Evolutionary conservation across 2,888 invertebrate genomes (phyloP), one percentile per base, ranked within the genome.

Genomic region (Cremastinae sp.): DNA sequence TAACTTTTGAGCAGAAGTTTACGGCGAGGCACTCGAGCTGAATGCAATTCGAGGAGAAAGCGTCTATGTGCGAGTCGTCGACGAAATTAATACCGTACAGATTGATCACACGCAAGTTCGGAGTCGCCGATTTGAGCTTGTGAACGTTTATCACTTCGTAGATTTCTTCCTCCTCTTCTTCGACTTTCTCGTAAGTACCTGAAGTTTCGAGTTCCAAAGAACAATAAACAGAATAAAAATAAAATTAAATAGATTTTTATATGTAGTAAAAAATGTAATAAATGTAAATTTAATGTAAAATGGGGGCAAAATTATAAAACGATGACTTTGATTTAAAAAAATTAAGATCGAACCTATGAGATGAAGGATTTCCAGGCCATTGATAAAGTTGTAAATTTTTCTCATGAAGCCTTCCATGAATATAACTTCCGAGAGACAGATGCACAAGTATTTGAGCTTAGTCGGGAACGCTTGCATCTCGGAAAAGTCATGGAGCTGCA

Each of bases 341-440:
- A 45, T 20, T 0, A 2, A 66, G 14, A 70, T 79, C 84, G 79
- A 84, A 96, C 97, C 99, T 86, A 99, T 97, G 68, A 99, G 93
- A 91, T 99, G 99, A 65, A 99, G 92, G 68, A 98, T 96, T 91
- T 99, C 98, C 72, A 99, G 91, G 2, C 99, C 99, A 82, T 99
- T 99, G 86, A 99, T 98, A 87, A 99, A 99, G 90, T 99, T 99
- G 91, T 99, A 99, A 79, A 99, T 99, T 91, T 99, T 98, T 81
- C 99, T 91, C 97, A 99, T 98, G 90, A 99, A 99, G 10, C 99
- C 99, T 90, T 99, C 99, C 96, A 99, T 97, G 91, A 99, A 99
- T 90, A 99, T 99, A 80, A 99, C 98, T 90, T 99, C 99, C 0
- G 98, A 98, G 45, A 99, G 92, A 82, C 99, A 99, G 86, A 99